Evolutionary conservation across 2,113 vertebrate species (phyloP), one percentile per base, ranked within the genome.

Genomic region (Chinchilla lanigera): DNA sequence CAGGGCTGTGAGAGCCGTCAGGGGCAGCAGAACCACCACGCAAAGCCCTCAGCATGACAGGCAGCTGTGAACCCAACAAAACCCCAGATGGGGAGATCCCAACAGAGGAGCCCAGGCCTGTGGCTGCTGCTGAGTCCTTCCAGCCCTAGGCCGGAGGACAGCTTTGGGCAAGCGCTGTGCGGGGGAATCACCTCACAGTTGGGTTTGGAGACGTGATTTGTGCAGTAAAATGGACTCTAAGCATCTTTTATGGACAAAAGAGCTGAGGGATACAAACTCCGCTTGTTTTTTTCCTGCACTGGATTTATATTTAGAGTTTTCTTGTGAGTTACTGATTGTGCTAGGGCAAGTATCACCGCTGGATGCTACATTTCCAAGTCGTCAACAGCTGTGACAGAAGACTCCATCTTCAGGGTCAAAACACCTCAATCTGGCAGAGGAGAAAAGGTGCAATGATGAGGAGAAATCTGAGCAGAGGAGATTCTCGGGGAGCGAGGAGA

Each of bases 81-180:
- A 35, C 3, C 22, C 22, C 69, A 14, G 41, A 14, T 3, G 35
- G 11, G 80, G 33, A 35, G 13, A 13, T 7, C 35, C 2, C 20
- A 10, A 4, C 20, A 33, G 19, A 77, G 14, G 10, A 3, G 11
- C 6, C 9, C 11, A 14, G 14, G 1, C 9, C 44, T 13, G 0
- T 0, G 12, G 1, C 22, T 38, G 0, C 3, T 2, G 9, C 30
- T 24, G 22, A 19, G 0, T 26, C 22, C 3, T 10, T 30, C 4
- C 2, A 12, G 24, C 73, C 4, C 14, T 3, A 0, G 54, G 54
- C 4, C 6, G 3, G 54, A 60, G 5, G 1, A 0, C 0, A 28
- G 81, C 2, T 24, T 17, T 35, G 7, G 69, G 5, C 44, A 38
- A 33, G 22, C 0, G 35, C 4, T 0, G 7, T 0, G 1, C 47